Evolutionary conservation across 2,797 vertebrate genomes (phyloP).

Genomic region (Thamnophis elegans): DNA sequence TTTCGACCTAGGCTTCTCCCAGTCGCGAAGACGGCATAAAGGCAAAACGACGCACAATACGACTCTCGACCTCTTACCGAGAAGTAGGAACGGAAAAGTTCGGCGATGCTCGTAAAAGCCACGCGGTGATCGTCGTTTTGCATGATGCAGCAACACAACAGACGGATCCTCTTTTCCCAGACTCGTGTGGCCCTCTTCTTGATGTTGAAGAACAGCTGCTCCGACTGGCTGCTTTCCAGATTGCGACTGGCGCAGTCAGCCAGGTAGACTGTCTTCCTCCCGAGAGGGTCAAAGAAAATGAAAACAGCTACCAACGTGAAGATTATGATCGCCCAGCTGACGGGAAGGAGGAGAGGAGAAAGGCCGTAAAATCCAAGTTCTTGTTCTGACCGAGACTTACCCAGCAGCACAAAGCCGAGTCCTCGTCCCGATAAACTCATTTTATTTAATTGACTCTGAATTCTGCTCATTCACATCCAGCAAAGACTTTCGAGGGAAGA

Average conservation of each 20-base stretch:
- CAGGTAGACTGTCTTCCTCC: conserved; percentile 62
- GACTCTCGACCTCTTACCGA: conserved; percentile 72
- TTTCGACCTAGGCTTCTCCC: too few species aligned
- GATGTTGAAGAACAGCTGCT: conserved; percentile 84
- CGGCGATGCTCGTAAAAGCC: conserved; percentile 88
- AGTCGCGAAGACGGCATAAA: too few species aligned
- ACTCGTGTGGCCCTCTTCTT: conserved; percentile 84
- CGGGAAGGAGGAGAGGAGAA: conserved; percentile 9
- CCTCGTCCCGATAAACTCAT: too few species aligned
- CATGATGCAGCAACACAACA: conserved; percentile 90
- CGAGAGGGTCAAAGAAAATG: conserved; percentile 90
- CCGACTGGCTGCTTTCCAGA: conserved; percentile 82
- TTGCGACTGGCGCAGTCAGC: conserved; percentile 65
- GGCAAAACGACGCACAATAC: neutral
- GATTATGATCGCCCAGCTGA: conserved; percentile 92
- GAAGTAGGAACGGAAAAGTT: conserved; percentile 89
- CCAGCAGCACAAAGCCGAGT: too few species aligned
- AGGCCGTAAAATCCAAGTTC: neutral
- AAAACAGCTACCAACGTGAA: conserved; percentile 81
- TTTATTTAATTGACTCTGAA: too few species aligned
- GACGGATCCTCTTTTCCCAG: conserved; percentile 89
- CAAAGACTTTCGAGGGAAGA: too few species aligned
- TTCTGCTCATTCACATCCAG: too few species aligned
- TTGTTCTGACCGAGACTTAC: too few species aligned
- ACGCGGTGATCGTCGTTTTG: conserved; percentile 86